Evolutionary conservation across 1,140 invertebrate species (phyloP).

Genomic region (Drosophila kohkoa): DNA sequence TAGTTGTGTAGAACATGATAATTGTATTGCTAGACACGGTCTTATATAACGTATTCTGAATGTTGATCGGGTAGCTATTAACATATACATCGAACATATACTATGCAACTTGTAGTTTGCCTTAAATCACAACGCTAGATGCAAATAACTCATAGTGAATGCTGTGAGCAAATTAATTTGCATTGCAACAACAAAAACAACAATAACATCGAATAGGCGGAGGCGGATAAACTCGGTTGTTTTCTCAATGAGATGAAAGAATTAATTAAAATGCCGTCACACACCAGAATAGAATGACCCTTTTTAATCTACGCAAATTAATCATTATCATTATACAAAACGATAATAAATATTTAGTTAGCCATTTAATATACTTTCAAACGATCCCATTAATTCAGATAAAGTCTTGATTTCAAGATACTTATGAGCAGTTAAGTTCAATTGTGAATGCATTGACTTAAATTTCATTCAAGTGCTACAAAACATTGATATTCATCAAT

Average conservation of each 20-base stretch:
- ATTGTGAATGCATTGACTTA: too few relatives aligned
- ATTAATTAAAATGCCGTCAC: constrained; percentile 49
- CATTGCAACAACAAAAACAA: constrained; percentile 26
- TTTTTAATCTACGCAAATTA: constrained; percentile 2
- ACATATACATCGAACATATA: constrained; percentile 25
- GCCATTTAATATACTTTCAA: not conserved
- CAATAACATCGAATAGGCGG: constrained; percentile 4
- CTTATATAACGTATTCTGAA: constrained; percentile 34
- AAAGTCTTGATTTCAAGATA: not conserved
- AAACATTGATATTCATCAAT: constrained; percentile 49
- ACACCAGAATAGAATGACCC: constrained; percentile 6
- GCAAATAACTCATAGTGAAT: constrained; percentile 46
- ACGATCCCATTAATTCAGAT: not conserved
- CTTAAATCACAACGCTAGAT: constrained; percentile 9
- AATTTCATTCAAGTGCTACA: constrained; percentile 31
- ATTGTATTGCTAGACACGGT: constrained; percentile 30
- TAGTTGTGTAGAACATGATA: constrained; percentile 8
- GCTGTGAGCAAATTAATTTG: constrained; percentile 43
- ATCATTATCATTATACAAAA: not conserved
- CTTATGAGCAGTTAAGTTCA: not conserved
- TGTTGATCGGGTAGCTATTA: constrained; percentile 14
- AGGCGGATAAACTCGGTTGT: constrained; percentile 33
- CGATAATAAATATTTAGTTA: not conserved
- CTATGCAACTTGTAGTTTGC: constrained; percentile 3
- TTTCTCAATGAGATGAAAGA: constrained; percentile 29